Conservation (phyloP, 2,888 invertebrate species). For the Calephelis perditalis region DNA sequence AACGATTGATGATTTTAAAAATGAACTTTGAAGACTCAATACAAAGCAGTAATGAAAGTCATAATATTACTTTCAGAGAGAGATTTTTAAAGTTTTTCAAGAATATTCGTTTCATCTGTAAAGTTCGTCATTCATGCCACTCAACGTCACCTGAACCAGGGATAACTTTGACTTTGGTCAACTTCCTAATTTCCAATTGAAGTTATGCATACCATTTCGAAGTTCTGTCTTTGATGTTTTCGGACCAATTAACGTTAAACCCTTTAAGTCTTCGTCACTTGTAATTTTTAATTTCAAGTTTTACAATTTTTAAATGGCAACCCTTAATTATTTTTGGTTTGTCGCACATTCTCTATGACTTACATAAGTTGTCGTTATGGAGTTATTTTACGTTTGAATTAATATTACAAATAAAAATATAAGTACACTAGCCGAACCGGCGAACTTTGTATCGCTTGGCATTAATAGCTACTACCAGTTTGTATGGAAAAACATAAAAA, state of each 20-base stretch:
- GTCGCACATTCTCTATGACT: too few species aligned
- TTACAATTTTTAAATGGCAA: too few species aligned
- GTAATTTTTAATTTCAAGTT: conserved; percentile 3
- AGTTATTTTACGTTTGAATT: too few species aligned
- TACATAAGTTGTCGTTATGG: too few species aligned
- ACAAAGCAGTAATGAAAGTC: neutral
- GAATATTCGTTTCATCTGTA: conserved; percentile 6
- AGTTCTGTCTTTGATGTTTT: conserved; percentile 6
- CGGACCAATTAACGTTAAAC: neutral
- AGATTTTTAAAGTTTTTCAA: conserved; percentile 7
- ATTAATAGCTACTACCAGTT: too few species aligned
- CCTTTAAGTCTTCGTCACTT: neutral
- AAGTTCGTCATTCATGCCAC: conserved; percentile 7
- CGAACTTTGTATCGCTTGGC: too few species aligned
- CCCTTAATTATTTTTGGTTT: too few species aligned
- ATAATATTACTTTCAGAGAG: neutral
- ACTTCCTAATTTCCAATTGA: conserved; percentile 4
- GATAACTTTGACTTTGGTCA: conserved; percentile 5
- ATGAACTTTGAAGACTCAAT: neutral
- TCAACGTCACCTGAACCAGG: conserved; percentile 1
- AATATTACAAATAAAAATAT: too few species aligned
- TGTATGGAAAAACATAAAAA: too few species aligned
- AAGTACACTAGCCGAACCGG: too few species aligned
- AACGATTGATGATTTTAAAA: too few species aligned
- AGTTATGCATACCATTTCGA: conserved; percentile 7